Conservation (phyloP, 2,888 invertebrate genomes). For the Ceramica pisi region DNA sequence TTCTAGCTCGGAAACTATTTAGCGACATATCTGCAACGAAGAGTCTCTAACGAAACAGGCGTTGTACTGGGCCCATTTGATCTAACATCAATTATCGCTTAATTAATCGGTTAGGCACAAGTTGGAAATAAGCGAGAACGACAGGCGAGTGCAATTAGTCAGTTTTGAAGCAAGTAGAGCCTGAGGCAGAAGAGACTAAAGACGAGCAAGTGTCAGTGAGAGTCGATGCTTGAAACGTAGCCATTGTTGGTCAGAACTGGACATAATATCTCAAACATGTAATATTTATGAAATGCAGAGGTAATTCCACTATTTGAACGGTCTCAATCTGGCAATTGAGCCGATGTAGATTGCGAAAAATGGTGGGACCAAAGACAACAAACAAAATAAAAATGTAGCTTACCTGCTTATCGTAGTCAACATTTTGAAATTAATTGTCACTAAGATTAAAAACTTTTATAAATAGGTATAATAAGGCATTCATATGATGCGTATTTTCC, state of each 20-base stretch:
- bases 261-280: not conserved
- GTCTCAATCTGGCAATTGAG: not conserved
- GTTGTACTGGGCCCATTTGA: slow-evolving; percentile 44
- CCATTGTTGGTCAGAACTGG: not conserved
- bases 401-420: not conserved
- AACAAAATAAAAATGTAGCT: not conserved
- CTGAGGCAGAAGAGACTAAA: slow-evolving; percentile 7
- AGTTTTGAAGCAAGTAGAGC: slow-evolving; percentile 26
- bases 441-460: not conserved
- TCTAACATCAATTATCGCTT: slow-evolving; percentile 54
- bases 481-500: not conserved
- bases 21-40: slow-evolving; percentile 55
- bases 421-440: not conserved
- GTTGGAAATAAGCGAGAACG: slow-evolving; percentile 28
- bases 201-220: not conserved
- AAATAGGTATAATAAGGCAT: not conserved
- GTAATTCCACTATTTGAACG: not conserved
- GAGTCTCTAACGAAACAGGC: slow-evolving; percentile 49
- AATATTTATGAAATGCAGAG: not conserved
- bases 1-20: slow-evolving; percentile 56
- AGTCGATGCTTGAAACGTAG: not conserved
- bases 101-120: slow-evolving; percentile 37
- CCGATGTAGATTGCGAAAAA: no score
- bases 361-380: no score
- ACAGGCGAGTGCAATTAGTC: slow-evolving; percentile 32